phyloP scores from a whole-genome alignment of 2,113 vertebrate genomes.

The Sylvia atricapilla region DNA sequence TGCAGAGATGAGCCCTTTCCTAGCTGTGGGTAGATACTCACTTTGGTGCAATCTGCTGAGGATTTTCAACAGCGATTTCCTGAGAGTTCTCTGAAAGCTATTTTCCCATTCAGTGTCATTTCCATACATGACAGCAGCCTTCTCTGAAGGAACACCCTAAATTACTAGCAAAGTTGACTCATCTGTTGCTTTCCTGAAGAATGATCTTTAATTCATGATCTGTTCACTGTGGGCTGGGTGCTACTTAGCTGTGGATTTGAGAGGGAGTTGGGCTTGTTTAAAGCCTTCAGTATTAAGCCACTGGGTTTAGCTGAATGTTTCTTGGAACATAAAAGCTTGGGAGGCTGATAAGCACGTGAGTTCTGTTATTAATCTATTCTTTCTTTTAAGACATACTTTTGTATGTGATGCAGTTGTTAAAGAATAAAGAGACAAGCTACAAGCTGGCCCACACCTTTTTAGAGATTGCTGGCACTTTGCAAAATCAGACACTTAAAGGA shows the following conservation, averaged over 20 bases:
- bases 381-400: neutral
- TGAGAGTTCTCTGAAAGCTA: neutral
- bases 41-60: neutral
- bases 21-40: neutral
- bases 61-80: neutral
- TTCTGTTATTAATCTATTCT: neutral
- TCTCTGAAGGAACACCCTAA: conserved; percentile 15
- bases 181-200: conserved; percentile 25
- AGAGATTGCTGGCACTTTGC: neutral
- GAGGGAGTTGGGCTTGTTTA: neutral
- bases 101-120: conserved; percentile 26
- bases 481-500: neutral
- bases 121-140: neutral
- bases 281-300: neutral
- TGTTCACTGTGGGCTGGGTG: neutral
- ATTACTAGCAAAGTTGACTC: conserved; percentile 19
- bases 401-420: neutral
- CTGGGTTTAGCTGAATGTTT: neutral
- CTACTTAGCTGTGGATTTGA: neutral
- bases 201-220: conserved; percentile 40
- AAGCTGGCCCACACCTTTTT: neutral
- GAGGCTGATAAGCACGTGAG: neutral
- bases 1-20: neutral
- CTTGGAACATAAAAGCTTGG: neutral
- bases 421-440: neutral